Evolutionary conservation across 2,797 vertebrate genomes (phyloP).

Genomic region (Brachyrhaphis roseni): DNA sequence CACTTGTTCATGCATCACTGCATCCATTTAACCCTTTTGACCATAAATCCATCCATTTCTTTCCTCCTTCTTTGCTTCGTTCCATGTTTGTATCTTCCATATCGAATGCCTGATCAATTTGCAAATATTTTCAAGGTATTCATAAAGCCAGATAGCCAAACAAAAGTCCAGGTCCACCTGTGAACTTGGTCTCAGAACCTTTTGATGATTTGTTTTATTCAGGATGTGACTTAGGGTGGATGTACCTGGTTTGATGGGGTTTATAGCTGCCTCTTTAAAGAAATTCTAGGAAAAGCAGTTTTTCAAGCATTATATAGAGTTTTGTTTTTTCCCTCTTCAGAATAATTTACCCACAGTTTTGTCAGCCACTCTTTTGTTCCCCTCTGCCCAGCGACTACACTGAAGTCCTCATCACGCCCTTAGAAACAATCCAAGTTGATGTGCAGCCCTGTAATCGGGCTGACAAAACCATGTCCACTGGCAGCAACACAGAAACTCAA

Average conservation of each 20-base stretch:
- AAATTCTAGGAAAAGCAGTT: constrained; percentile 30
- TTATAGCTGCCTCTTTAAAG: neutral
- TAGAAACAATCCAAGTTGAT: constrained; percentile 24
- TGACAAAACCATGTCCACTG: constrained; percentile 32
- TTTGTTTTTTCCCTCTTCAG: neutral
- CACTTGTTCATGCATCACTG: neutral
- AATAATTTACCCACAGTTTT: constrained; percentile 1
- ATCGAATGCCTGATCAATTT: neutral
- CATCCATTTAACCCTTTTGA: neutral
- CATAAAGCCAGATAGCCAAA: neutral
- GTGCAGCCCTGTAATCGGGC: constrained; percentile 35
- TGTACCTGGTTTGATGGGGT: neutral
- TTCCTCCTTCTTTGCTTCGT: neutral
- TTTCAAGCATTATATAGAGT: constrained; percentile 13
- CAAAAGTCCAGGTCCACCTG: neutral
- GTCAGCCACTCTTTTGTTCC: constrained; percentile 15
- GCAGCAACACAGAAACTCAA: constrained; percentile 26
- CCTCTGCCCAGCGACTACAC: neutral
- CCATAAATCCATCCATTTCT: neutral
- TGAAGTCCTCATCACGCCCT: constrained; percentile 30
- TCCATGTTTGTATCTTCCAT: neutral
- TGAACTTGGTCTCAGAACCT: neutral
- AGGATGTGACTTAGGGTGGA: neutral
- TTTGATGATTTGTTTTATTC: neutral
- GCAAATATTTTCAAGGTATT: neutral